Base-by-base conservation (phyloP, 37 sponge, comb jelly and placozoan species). In the Dysidea cf. avara region DNA sequence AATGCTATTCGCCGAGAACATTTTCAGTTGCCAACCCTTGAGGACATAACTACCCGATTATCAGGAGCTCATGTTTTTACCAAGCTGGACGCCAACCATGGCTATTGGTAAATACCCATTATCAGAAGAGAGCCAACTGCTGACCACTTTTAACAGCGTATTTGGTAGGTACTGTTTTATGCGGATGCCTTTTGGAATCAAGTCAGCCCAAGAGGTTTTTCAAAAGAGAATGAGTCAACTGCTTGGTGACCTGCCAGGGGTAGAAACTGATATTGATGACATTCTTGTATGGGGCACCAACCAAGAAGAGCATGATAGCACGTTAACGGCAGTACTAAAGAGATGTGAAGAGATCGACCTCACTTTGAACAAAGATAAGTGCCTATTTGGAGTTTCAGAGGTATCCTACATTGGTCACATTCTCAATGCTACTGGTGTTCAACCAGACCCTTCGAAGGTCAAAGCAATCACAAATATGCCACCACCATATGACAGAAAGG, bases 131-230 rank as follows among this genome's bases (percentile, higher is more conserved):
- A 39, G n/a, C n/a, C n/a, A n/a, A n/a, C n/a, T n/a, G n/a, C n/a
- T n/a, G n/a, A n/a, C n/a, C n/a, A n/a, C n/a, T 9, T 57, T 72
- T 61, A 72, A 35, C 9, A 56, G 61, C 9, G 61, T 46, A 9
- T 72, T 53, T 72, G 74, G 74, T 12, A 13, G 54, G 21, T 73
- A 31, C 39, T 39, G 46, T 58, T 52, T 69, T 26, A 50, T 30
- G 54, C 49, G 48, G 26, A 49, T 69, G 54, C 71, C 71, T 5
- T 69, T 69, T 40, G 71, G 71, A n/a, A n/a, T n/a, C n/a, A n/a
- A n/a, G n/a, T n/a, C n/a, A n/a, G n/a, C n/a, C n/a, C n/a, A n/a
- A n/a, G n/a, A n/a, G n/a, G n/a, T n/a, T n/a, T n/a, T n/a, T n/a
- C n/a, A n/a, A n/a, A n/a, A n/a, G n/a, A n/a, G 52, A 50, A 56